Evolutionary conservation across 2,797 vertebrate genomes (phyloP), one percentile per base, ranked within the genome.

Genomic region (Trichosurus vulpecula): DNA sequence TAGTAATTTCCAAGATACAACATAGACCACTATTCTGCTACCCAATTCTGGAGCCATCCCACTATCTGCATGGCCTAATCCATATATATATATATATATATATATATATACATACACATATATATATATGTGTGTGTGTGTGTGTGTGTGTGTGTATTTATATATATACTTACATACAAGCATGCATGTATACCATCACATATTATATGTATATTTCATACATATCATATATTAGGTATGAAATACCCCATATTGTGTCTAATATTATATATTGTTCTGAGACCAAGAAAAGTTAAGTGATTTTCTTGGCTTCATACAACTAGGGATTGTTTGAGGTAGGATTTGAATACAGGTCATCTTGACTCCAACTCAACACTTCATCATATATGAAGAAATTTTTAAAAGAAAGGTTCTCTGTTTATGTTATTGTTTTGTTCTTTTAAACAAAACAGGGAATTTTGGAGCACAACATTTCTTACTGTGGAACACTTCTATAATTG

Each of bases 361-460:
- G 35, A n/a, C 2, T 66, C 35, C 61, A 66, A 35, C 14, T 66
- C 61, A 66, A n/a, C 3, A 66, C 6, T 66, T n/a, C 4, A 66
- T 66, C 5, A 66, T 66, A 4, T 6, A n/a, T 66, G 35, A n/a
- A 66, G 35, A 66, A 66, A 19, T n/a, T 95, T 92, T 56, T 57
- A 90, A 90, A 96, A 97, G 92, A 89, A 95, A 96, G 91, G 8
- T 95, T 93, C 74, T 95, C 94, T 92, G 52, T 97, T 97, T 87
- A 90, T 92, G 55, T 96, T 95, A 61, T 6, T 54, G 5, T 93
- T 90, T 95, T 95, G 96, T 56, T 14, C 35, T 19, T 66, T 66
- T 19, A 66, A 66, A n/a, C 4, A n/a, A 66, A 47, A 95, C 92
- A 96, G 91, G 92, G 87, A 90, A n/a, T 27, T 57, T 95, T 94